Conservation (phyloP, 1,140 invertebrate species). For the Drosophila carrolli region DNA sequence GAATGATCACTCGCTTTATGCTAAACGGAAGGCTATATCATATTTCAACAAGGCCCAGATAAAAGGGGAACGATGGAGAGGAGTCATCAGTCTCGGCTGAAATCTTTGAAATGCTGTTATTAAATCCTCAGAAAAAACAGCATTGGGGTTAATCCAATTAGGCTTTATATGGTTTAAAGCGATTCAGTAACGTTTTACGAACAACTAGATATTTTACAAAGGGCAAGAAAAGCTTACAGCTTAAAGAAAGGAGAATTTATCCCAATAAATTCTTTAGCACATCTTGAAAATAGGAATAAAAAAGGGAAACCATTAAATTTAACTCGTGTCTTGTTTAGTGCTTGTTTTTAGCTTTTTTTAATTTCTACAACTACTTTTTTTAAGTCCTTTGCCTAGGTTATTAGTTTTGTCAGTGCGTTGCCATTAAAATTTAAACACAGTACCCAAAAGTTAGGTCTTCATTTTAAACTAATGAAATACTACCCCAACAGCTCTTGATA, state of each 20-base stretch:
- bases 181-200: constrained; percentile 22
- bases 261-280: too few relatives aligned
- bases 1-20: constrained; percentile 28
- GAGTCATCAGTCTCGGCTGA: constrained; percentile 17
- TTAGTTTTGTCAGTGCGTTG: background rate
- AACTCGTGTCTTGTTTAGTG: too few relatives aligned
- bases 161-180: constrained; percentile 1
- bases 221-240: too few relatives aligned
- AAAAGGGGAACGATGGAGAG: background rate
- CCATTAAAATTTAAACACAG: background rate
- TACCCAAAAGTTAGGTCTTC: background rate
- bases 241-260: too few relatives aligned
- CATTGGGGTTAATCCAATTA: constrained; percentile 36
- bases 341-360: background rate
- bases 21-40: constrained; percentile 42
- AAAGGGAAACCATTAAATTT: too few relatives aligned
- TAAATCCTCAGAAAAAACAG: constrained; percentile 7
- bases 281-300: too few relatives aligned
- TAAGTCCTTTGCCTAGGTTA: background rate
- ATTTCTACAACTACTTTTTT: background rate
- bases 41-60: constrained; percentile 14
- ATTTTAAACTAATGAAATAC: constrained; percentile 18
- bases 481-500: background rate
- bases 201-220: background rate
- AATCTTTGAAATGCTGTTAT: constrained; percentile 34